Evolutionary conservation across 37 sponge, comb jelly and placozoan species (phyloP), one percentile per base, ranked within the genome.

Genomic region (Trichoplax adhaerens): DNA sequence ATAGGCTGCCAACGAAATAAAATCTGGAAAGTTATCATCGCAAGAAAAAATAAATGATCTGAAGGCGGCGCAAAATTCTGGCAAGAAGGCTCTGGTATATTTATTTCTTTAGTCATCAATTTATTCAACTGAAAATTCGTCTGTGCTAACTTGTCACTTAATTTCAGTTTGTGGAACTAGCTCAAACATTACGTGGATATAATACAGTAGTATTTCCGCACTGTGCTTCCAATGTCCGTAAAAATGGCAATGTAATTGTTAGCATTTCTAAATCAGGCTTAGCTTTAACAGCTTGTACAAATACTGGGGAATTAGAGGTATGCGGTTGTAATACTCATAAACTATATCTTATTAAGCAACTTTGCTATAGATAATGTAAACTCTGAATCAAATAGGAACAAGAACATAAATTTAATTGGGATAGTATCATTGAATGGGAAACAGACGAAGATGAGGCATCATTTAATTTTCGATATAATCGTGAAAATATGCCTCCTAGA

Each of bases 161-260:
- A 60, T 48, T 58, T 10, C 76, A 94, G 91, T 92, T 80, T 69
- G 58, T 97, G 65, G 74, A 80, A 49, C 56, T 86, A 53, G 82
- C 74, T 0, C 83, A 76, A 7, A 69, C 81, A 0, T 54, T 86
- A 12, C 74, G 80, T 3, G 79, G 71, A 52, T 98, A 98, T 66
- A 76, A 72, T 71, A 66, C 68, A 51, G 63, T 98, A n/a, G 53
- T 74, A 1, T 98, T 98, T 72, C 99, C 99, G 6, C 94, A 93
- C 77, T 89, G 91, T 55, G 47, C 61, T 7, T 87, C 86, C 72
- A 94, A 98, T 58, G 91, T 86, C 5, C 66, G 99, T 29, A 98
- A 93, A 66, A 77, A 70, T 51, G 99, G 99, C 4, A 83, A 98
- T 75, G 81, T 98, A 46, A 89, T 84, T 0, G 66, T 91, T 3